Conservation (phyloP, 1,140 invertebrate genomes). For the Neodiprion lecontei region DNA sequence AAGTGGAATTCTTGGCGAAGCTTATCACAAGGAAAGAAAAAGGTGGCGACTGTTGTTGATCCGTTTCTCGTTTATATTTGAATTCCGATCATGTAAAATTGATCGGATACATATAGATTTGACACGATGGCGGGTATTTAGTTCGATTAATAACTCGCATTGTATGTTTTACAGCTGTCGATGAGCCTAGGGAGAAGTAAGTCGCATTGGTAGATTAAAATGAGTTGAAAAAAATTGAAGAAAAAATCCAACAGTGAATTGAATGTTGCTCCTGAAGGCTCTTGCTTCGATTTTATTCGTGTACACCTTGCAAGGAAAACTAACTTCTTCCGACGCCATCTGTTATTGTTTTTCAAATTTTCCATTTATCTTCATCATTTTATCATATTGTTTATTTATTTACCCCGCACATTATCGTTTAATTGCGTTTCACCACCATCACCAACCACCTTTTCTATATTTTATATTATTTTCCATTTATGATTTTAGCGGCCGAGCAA, state of each 20-base stretch:
- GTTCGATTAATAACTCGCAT: constrained; percentile 31
- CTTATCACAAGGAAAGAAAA: too few species aligned
- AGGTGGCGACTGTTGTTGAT: not conserved
- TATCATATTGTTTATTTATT: constrained; percentile 14
- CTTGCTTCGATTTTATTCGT: constrained; percentile 20
- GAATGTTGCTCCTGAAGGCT: constrained; percentile 45
- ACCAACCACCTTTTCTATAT: constrained; percentile 24
- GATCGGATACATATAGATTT: too few species aligned
- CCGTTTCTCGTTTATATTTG: constrained; percentile 19
- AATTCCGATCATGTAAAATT: too few species aligned
- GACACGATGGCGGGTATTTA: too few species aligned
- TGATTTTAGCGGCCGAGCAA: constrained; percentile 57
- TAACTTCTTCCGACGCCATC: constrained; percentile 18
- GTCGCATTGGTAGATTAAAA: constrained; percentile 47
- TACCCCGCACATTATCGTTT: not conserved
- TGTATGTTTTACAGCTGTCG: constrained; percentile 74
- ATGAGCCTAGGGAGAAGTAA: constrained; percentile 86
- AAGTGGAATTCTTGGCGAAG: too few species aligned
- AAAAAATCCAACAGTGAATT: constrained; percentile 24
- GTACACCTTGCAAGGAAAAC: constrained; percentile 15
- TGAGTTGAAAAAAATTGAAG: not conserved
- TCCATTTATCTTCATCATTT: constrained; percentile 5
- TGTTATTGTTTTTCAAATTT: constrained; percentile 31
- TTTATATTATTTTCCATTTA: constrained; percentile 47
- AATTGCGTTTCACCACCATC: not conserved